Percentiles rank a stretch among this genome's conserved stretches.
These are phyloP conservation scores for Hedychridium roseum DNA, from an alignment of 2,888 invertebrate species.

Conservation along the genomic window DNA sequence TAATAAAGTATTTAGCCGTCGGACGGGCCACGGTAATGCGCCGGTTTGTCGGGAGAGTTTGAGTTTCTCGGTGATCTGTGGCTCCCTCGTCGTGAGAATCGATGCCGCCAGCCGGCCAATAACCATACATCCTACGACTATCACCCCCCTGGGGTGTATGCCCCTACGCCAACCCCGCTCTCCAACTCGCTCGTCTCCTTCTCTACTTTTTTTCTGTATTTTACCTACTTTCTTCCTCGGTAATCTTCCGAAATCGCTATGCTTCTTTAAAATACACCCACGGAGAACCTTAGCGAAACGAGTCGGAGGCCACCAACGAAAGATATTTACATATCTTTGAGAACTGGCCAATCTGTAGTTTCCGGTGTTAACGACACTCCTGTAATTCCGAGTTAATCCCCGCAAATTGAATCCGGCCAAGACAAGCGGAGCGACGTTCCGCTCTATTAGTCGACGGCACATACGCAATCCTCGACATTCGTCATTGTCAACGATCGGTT, in stretches of 20 bases:
- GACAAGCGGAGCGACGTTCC: slow-evolving; percentile 25
- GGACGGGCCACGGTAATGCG: slow-evolving; percentile 21
- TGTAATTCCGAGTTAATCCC: slow-evolving; percentile 33
- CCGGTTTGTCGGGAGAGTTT: slow-evolving; percentile 46
- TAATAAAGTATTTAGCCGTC: slow-evolving; percentile 59
- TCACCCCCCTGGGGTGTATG: slow-evolving; percentile 58
- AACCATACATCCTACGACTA: slow-evolving; percentile 62
- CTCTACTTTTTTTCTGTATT: too few species aligned
- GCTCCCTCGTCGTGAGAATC: slow-evolving; percentile 63
- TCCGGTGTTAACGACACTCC: too few species aligned
- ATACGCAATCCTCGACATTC: slow-evolving; percentile 7
- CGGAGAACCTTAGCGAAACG: too few species aligned
- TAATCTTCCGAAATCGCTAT: too few species aligned
- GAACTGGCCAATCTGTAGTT: too few species aligned
- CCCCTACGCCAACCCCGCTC: slow-evolving; percentile 17
- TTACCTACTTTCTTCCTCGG: too few species aligned
- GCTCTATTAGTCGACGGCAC: slow-evolving; percentile 11
- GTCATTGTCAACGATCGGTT: slow-evolving; percentile 16
- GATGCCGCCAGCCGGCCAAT: slow-evolving; percentile 63
- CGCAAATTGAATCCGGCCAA: slow-evolving; percentile 29
- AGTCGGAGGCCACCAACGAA: too few species aligned
- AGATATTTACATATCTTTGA: too few species aligned
- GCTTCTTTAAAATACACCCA: too few species aligned
- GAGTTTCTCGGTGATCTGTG: slow-evolving; percentile 62
- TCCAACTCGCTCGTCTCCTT: too few species aligned